These are phyloP conservation scores for Periplaneta americana DNA, from an alignment of 1,140 invertebrate genomes.

Conservation along the genomic window DNA sequence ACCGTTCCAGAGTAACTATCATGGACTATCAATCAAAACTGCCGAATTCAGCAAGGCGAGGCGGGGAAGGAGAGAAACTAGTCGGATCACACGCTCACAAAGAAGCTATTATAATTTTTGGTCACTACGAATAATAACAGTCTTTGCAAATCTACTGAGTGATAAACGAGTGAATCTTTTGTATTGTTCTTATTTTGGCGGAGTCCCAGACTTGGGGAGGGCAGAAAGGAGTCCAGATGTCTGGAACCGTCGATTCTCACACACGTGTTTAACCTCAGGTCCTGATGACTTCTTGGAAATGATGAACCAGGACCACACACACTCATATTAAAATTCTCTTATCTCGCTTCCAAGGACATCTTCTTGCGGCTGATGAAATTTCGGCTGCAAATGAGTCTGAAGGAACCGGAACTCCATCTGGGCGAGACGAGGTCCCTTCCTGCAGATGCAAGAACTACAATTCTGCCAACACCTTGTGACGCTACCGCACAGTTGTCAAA, in stretches of 20 bases:
- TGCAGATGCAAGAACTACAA: too few relatives aligned
- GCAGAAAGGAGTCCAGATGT: background rate
- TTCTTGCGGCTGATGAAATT: too few relatives aligned
- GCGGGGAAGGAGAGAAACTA: background rate
- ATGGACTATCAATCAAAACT: background rate
- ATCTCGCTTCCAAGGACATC: background rate
- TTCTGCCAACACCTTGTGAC: too few relatives aligned
- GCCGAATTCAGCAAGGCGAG: background rate
- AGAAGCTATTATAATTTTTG: background rate
- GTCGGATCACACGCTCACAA: background rate
- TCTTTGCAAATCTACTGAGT: background rate
- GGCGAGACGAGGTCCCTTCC: too few relatives aligned
- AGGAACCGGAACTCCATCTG: too few relatives aligned
- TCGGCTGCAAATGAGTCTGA: too few relatives aligned
- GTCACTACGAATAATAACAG: background rate
- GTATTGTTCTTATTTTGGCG: background rate
- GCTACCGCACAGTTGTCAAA: too few relatives aligned
- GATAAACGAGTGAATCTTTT: too few relatives aligned
- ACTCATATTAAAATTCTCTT: background rate
- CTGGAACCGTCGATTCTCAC: background rate
- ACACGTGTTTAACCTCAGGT: background rate
- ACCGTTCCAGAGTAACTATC: background rate
- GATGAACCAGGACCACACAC: background rate
- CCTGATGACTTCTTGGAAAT: background rate
- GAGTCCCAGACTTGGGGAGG: background rate